Percentiles rank a stretch among this genome's conserved stretches.
phyloP scores from a whole-genome alignment of 1,140 invertebrate genomes.

The Listronotus oregonensis region DNA sequence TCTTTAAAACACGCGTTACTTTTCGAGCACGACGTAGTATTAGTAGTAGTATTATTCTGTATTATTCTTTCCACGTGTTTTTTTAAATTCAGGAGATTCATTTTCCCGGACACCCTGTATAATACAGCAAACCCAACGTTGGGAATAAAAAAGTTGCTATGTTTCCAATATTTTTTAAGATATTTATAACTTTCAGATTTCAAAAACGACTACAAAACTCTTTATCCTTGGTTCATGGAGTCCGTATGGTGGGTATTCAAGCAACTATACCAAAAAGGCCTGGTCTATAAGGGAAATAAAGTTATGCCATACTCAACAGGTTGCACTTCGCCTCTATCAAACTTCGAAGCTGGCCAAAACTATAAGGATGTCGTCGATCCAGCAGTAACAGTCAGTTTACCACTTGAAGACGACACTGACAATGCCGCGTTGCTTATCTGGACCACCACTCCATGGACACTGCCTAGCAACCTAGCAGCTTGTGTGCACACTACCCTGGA shows the following conservation, averaged over 20 bases:
- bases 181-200: conserved; percentile 71
- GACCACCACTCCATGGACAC: conserved; percentile 99
- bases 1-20: too few relatives aligned
- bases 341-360: conserved; percentile 98
- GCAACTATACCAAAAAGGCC: conserved; percentile 90
- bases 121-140: too few relatives aligned
- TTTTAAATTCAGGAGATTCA: too few relatives aligned
- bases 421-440: conserved; percentile 81
- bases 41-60: too few relatives aligned
- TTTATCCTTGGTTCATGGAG: conserved; percentile 99
- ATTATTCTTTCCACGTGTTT: too few relatives aligned
- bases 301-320: conserved; percentile 99
- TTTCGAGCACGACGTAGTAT: too few relatives aligned
- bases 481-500: conserved; percentile 89
- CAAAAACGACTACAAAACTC: conserved; percentile 98
- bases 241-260: conserved; percentile 99
- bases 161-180: too few relatives aligned
- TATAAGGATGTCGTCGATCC: conserved; percentile 99
- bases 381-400: conserved; percentile 87
- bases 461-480: conserved; percentile 93
- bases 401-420: conserved; percentile 72
- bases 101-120: too few relatives aligned
- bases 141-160: too few relatives aligned
- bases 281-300: conserved; percentile 96
- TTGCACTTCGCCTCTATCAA: conserved; percentile 96